Base-by-base conservation (phyloP, 1,140 invertebrate species). In the Spodoptera litura region DNA sequence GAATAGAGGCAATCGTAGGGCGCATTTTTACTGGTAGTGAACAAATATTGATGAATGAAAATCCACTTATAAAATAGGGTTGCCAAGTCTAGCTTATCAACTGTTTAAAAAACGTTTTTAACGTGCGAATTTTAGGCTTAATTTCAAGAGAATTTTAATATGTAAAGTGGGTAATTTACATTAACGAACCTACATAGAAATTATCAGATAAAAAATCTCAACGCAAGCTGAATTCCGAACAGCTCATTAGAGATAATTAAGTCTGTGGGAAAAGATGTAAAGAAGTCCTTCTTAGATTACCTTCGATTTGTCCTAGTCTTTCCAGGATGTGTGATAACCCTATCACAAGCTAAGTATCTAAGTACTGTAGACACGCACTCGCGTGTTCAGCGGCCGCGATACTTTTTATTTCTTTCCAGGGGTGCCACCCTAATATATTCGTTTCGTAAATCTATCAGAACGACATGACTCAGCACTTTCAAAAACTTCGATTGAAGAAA, bases 341-440 rank as follows among this genome's bases (percentile, higher is more conserved):
- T 75, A 53, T 64, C n/a, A 11, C 15, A 35, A 31, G 13, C 35
- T 10, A 72, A 64, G 4, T n/a, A 38, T 52, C 44, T 52, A 52
- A 75, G 73, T 55, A 64, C 49, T 53, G 49, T 38, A 35, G 59
- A 64, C 73, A 75, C 73, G 73, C 73, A 75, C 58, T 64, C 49
- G 73, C 59, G 73, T 75, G 73, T 58, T 75, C 62, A 75, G 72
- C 59, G 38, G 59, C 73, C 15, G 25, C 73, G 59, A 64, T 61
- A 20, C 31, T 75, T 53, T 61, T 75, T 75, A 75, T 62, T 70
- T 70, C 20, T 31, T 70, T 70, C 15, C 20, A 51, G 27, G 72
- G 58, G 73, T 31, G 59, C 59, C 53, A 59, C 55, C 73, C 59
- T 53, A 64, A 75, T 53, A 35, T 52, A 62, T 75, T 62, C 55